phyloP scores from a whole-genome alignment of 2,113 vertebrate species.

The Actenoides lindsayi region DNA sequence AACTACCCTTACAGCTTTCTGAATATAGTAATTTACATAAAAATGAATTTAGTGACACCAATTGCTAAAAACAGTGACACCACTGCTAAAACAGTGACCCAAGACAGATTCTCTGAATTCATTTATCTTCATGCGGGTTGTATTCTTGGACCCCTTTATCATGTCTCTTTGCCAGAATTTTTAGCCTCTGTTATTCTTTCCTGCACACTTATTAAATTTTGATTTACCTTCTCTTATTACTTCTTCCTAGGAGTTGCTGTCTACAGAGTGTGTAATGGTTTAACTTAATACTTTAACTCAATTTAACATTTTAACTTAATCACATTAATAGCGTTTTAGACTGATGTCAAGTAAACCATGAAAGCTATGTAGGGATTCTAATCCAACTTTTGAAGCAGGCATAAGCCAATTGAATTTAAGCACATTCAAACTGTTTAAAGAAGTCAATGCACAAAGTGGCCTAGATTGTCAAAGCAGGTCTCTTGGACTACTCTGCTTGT shows the following conservation, averaged over 20 bases:
- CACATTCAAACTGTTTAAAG: background rate
- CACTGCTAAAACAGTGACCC: background rate
- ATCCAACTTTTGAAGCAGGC: background rate
- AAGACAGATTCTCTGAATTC: background rate
- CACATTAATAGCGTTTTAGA: background rate
- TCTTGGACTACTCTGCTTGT: background rate
- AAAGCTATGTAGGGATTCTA: background rate
- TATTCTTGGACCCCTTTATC: background rate
- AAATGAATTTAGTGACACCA: conserved; percentile 73
- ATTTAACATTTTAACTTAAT: background rate
- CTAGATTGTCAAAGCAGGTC: background rate
- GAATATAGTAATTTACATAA: conserved; percentile 73
- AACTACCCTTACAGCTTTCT: conserved; percentile 69
- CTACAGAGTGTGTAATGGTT: background rate
- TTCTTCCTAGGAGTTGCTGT: background rate
- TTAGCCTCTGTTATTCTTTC: background rate
- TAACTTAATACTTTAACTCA: background rate
- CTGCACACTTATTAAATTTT: background rate
- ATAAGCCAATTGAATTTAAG: background rate
- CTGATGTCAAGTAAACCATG: background rate
- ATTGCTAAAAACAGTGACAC: background rate
- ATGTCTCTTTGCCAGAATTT: background rate
- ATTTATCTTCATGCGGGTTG: background rate
- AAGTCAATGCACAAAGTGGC: background rate
- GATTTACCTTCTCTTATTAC: background rate